Percentiles rank a stretch among this genome's conserved stretches.
phyloP scores from a whole-genome alignment of 1,140 invertebrate genomes.

The Pogonomyrmex barbatus region DNA sequence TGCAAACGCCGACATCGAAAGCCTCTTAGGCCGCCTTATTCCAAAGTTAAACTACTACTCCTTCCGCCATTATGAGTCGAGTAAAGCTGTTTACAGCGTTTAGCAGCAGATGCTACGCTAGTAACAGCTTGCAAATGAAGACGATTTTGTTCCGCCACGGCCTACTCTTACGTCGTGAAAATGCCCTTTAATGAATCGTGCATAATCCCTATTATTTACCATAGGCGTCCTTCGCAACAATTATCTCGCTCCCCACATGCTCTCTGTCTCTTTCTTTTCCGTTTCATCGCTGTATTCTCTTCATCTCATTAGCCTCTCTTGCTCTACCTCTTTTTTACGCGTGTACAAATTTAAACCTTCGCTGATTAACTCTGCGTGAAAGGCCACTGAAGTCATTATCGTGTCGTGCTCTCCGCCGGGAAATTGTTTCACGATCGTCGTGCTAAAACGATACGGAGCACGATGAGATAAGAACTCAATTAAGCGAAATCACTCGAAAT shows the following conservation, averaged over 20 bases:
- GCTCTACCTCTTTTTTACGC: background rate
- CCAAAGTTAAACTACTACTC: constrained; percentile 77
- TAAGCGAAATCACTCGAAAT: constrained; percentile 28
- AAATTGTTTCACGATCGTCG: constrained; percentile 56
- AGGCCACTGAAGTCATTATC: constrained; percentile 59
- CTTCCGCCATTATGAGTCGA: constrained; percentile 76
- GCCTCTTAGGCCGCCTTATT: constrained; percentile 68
- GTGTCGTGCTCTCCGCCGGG: constrained; percentile 40
- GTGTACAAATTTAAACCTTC: constrained; percentile 55
- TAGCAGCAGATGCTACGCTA: constrained; percentile 81
- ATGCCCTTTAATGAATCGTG: constrained; percentile 74
- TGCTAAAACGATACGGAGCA: constrained; percentile 45
- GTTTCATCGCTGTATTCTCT: background rate
- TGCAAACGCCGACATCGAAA: background rate
- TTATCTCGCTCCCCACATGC: background rate
- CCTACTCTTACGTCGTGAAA: constrained; percentile 60
- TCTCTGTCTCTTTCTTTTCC: background rate
- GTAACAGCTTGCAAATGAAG: constrained; percentile 84
- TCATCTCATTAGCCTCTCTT: constrained; percentile 8
- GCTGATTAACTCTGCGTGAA: constrained; percentile 51
- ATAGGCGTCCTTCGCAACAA: constrained; percentile 20
- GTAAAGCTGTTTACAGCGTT: constrained; percentile 82
- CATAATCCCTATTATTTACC: constrained; percentile 73
- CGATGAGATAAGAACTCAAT: constrained; percentile 61
- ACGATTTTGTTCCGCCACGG: constrained; percentile 69